Percentiles rank a stretch among this genome's conserved stretches.
These are phyloP conservation scores for Nothocercus julius DNA, from an alignment of 2,113 vertebrate genomes.

Conservation along the genomic window DNA sequence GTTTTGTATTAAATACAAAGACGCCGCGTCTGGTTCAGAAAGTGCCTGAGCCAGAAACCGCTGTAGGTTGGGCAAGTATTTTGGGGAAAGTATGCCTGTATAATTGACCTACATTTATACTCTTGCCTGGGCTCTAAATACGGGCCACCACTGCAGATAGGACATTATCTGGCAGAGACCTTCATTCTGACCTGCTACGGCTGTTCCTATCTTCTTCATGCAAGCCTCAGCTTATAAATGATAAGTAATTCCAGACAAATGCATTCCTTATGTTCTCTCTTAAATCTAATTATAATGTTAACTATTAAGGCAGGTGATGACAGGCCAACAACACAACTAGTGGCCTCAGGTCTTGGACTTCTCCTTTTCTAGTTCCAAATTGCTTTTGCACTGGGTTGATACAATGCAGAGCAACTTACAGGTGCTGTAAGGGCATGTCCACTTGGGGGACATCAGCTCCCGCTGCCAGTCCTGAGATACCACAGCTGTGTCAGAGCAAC, in stretches of 20 bases:
- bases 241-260: slow-evolving; percentile 67
- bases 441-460: fast-evolving
- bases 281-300: slow-evolving; percentile 38
- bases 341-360: neutral
- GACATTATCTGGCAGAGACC: slow-evolving; percentile 8
- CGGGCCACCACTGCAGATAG: neutral
- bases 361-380: neutral
- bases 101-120: slow-evolving; percentile 7
- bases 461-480: neutral
- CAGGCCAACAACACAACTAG: neutral
- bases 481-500: neutral
- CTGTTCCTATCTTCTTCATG: slow-evolving; percentile 6
- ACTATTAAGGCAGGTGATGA: slow-evolving; percentile 59
- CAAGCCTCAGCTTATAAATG: slow-evolving; percentile 10
- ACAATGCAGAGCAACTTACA: neutral
- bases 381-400: neutral
- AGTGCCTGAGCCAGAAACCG: slow-evolving; percentile 37
- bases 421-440: neutral
- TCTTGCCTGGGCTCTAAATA: neutral
- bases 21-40: slow-evolving; percentile 20
- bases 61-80: neutral
- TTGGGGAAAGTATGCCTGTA: neutral
- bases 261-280: slow-evolving; percentile 55
- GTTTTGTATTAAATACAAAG: slow-evolving; percentile 46
- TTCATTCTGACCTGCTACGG: slow-evolving; percentile 34